Evolutionary conservation across 1,140 invertebrate genomes (phyloP).

Genomic region (Acarapis woodi): DNA sequence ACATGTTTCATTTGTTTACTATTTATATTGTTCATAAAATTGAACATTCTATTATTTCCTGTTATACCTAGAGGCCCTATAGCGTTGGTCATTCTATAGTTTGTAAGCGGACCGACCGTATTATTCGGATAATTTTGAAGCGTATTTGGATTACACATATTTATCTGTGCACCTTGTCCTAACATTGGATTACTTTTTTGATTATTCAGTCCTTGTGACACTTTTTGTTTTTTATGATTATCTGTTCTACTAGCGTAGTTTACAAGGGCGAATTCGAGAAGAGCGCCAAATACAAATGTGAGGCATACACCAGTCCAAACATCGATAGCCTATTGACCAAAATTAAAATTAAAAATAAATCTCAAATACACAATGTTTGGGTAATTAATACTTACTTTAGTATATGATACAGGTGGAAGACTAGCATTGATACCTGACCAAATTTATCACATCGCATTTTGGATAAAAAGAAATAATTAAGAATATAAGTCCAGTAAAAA

Average conservation of each 20-base stretch:
- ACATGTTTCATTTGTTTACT: too few species aligned
- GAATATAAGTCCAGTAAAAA: too few species aligned
- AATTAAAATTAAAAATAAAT: too few species aligned
- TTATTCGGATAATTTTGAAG: background rate
- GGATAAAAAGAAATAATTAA: too few species aligned
- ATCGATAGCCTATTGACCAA: conserved; percentile 87
- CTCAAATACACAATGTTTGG: too few species aligned
- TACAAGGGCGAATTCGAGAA: conserved; percentile 80
- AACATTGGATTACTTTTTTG: background rate
- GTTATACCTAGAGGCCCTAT: too few species aligned
- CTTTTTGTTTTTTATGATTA: conserved; percentile 33
- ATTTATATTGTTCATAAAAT: too few species aligned
- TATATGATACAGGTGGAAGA: conserved; percentile 89
- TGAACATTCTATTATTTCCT: too few species aligned
- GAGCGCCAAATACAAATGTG: conserved; percentile 79
- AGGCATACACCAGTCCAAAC: conserved; percentile 91
- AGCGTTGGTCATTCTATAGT: background rate
- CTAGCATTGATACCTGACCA: too few species aligned
- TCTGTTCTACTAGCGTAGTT: conserved; percentile 86
- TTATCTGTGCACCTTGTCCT: background rate
- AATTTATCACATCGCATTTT: too few species aligned
- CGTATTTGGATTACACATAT: too few species aligned
- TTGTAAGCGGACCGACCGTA: background rate
- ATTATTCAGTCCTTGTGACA: background rate
- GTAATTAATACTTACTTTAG: too few species aligned